Conservation (phyloP, 2,113 vertebrate genomes). For the Thalassarche chlororhynchos region DNA sequence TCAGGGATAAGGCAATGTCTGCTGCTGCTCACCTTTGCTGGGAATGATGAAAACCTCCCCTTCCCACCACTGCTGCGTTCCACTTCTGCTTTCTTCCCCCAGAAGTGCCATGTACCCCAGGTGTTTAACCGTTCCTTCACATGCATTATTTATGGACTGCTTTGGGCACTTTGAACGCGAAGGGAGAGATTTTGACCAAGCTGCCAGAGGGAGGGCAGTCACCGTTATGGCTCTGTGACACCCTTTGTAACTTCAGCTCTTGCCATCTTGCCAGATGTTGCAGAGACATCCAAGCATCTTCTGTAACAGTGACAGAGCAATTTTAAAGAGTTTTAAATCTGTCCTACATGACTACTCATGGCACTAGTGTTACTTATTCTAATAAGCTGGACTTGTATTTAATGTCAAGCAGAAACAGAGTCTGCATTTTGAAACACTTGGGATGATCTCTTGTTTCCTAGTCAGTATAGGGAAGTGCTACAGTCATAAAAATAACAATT, state of each 20-base stretch:
- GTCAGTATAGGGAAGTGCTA: not conserved
- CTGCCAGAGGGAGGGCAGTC: not conserved
- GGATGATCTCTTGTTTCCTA: not conserved
- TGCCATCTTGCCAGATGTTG: not conserved
- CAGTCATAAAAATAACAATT: not conserved
- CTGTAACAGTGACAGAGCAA: not conserved
- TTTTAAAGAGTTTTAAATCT: not conserved
- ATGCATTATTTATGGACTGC: not conserved
- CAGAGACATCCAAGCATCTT: not conserved
- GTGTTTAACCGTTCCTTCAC: not conserved
- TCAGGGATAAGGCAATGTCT: not conserved
- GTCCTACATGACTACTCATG: not conserved
- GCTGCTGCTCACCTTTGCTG: not conserved
- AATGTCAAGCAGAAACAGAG: not conserved
- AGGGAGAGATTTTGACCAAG: not conserved
- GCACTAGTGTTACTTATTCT: not conserved
- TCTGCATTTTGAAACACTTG: not conserved
- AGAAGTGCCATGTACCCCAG: rapidly evolving
- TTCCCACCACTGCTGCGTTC: not conserved
- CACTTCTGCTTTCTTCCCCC: not conserved
- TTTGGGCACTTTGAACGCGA: not conserved
- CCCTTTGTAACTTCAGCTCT: not conserved
- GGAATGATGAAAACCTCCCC: not conserved
- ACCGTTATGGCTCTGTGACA: not conserved
- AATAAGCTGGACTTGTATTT: not conserved